Evolutionary conservation across 37 sponge, comb jelly and placozoan species (phyloP).

Genomic region (Beroe forskalii): DNA sequence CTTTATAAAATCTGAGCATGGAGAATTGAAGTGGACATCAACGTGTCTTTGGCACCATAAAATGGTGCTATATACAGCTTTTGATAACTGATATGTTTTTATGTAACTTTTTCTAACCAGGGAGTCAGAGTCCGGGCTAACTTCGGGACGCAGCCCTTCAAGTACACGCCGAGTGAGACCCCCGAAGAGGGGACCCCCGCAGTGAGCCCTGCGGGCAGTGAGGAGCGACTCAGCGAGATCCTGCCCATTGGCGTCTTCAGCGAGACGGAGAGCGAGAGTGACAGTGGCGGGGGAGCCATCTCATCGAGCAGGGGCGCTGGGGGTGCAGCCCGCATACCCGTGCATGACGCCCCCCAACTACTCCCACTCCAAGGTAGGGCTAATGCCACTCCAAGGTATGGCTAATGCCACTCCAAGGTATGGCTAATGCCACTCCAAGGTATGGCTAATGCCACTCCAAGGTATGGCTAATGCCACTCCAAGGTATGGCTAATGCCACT

Average conservation of each 20-base stretch:
- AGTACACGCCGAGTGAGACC: constrained; percentile 76
- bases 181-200: constrained; percentile 80
- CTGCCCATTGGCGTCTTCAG: constrained; percentile 30
- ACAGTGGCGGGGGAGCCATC: background rate
- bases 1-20: too few relatives aligned
- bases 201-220: constrained; percentile 66
- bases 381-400: too few relatives aligned
- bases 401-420: too few relatives aligned
- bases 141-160: constrained; percentile 84
- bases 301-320: background rate
- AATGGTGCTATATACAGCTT: too few relatives aligned
- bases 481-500: too few relatives aligned
- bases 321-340: background rate
- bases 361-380: background rate
- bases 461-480: too few relatives aligned
- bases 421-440: too few relatives aligned
- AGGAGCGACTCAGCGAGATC: constrained; percentile 67
- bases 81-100: too few relatives aligned
- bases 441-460: too few relatives aligned
- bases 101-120: constrained; percentile 64
- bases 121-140: constrained; percentile 77
- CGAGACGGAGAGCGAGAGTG: constrained; percentile 31
- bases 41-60: too few relatives aligned
- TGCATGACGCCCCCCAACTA: constrained; percentile 25
- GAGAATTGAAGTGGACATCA: too few relatives aligned